These are phyloP conservation scores for Urocynchramus pylzowi DNA, from an alignment of 2,113 vertebrate species.

Conservation along the genomic window DNA sequence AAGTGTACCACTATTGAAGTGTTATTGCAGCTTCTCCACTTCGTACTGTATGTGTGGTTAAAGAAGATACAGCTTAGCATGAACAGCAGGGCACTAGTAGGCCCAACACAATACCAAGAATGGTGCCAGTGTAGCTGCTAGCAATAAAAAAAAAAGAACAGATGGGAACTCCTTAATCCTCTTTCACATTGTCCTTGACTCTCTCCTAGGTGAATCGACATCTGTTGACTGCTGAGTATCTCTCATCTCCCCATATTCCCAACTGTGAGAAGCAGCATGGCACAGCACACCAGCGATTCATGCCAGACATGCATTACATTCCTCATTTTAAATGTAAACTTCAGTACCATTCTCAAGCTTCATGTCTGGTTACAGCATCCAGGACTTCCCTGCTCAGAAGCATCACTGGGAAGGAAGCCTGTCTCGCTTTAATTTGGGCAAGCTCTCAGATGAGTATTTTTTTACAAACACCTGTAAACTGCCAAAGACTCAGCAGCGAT, in stretches of 20 bases:
- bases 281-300: neutral
- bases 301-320: accelerated
- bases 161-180: slow-evolving; percentile 19
- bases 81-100: neutral
- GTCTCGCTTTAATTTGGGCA: neutral
- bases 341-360: neutral
- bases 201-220: neutral
- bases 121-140: neutral
- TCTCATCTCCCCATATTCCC: neutral
- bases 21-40: neutral
- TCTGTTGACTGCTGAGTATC: neutral
- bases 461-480: neutral
- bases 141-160: neutral
- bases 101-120: neutral
- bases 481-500: neutral
- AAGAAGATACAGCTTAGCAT: neutral
- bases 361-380: neutral
- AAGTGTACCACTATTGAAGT: neutral
- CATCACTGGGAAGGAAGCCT: neutral
- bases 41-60: neutral
- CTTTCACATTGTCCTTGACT: neutral
- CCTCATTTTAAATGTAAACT: neutral
- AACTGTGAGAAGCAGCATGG: neutral
- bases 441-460: neutral
- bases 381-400: neutral